A percentile compares a stretch with the other conserved stretches of the same genome.
Conservation (phyloP, 2,797 vertebrate genomes). For the Ibycter americanus region DNA sequence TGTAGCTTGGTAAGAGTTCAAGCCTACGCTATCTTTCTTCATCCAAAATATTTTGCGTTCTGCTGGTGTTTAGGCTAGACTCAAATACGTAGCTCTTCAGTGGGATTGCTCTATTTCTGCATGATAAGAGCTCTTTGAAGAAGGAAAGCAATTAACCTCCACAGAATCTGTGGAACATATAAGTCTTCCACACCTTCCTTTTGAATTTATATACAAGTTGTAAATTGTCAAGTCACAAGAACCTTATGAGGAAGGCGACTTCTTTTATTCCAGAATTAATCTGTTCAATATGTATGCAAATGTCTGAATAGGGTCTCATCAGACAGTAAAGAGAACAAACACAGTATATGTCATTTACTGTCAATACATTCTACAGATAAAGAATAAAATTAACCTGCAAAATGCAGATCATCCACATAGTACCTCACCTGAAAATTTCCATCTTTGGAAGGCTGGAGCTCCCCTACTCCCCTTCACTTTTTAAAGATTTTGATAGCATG, state of each 20-base stretch:
- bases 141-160: slow-evolving; percentile 47
- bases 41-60: background rate
- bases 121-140: slow-evolving; percentile 33
- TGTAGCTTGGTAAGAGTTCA: background rate
- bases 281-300: background rate
- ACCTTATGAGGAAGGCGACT: background rate
- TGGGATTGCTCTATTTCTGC: slow-evolving; percentile 33
- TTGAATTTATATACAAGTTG: background rate
- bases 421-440: background rate
- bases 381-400: background rate
- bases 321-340: background rate
- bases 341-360: background rate
- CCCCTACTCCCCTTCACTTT: background rate
- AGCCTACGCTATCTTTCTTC: background rate
- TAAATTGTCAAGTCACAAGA: background rate
- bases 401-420: background rate
- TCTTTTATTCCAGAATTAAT: background rate
- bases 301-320: background rate
- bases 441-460: background rate
- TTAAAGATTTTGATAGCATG: background rate
- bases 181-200: background rate
- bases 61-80: background rate
- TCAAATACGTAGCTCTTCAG: slow-evolving; percentile 5
- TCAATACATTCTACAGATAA: background rate
- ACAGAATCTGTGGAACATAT: background rate